Conservation (phyloP, 1,140 invertebrate species). For the Drosophila ogumai region DNA sequence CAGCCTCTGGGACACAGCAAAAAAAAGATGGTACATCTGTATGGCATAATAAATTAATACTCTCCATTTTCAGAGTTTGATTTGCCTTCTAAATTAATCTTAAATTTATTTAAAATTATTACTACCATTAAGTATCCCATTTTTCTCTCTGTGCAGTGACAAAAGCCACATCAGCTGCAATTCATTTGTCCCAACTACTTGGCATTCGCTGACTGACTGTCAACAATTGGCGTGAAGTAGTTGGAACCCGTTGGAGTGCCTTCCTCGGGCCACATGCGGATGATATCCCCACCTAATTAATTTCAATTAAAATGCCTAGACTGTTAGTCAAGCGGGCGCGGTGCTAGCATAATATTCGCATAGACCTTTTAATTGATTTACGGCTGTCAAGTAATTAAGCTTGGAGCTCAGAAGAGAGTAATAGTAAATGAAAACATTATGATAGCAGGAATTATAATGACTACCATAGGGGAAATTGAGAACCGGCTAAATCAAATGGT, state of each 20-base stretch:
- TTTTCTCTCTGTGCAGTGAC: slow-evolving; percentile 1
- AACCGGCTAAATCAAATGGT: background rate
- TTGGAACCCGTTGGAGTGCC: slow-evolving; percentile 54
- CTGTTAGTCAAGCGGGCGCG: slow-evolving; percentile 42
- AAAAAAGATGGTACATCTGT: background rate
- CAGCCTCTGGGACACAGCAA: slow-evolving; percentile 27
- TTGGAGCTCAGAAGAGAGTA: slow-evolving; percentile 15
- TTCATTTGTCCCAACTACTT: slow-evolving; percentile 53
- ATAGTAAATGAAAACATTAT: slow-evolving; percentile 42
- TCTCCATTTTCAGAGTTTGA: background rate
- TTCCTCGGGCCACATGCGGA: slow-evolving; percentile 49
- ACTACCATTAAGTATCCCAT: too few relatives aligned
- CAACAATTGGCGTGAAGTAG: slow-evolving; percentile 80
- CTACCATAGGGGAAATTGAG: background rate
- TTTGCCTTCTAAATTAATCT: too few relatives aligned
- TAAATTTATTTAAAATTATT: too few relatives aligned
- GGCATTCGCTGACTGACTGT: slow-evolving; percentile 59
- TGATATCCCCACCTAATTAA: slow-evolving; percentile 75
- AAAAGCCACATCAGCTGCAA: slow-evolving; percentile 11
- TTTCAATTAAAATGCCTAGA: slow-evolving; percentile 83
- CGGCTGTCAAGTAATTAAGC: slow-evolving; percentile 62
- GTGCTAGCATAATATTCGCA: slow-evolving; percentile 43
- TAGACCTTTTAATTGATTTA: slow-evolving; percentile 76
- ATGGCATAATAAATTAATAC: background rate
- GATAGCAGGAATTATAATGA: slow-evolving; percentile 23